A percentile compares a stretch with the other conserved stretches of the same genome.
Evolutionary conservation across 2,113 vertebrate genomes (phyloP).

Genomic region (Limnothrissa miodon): DNA sequence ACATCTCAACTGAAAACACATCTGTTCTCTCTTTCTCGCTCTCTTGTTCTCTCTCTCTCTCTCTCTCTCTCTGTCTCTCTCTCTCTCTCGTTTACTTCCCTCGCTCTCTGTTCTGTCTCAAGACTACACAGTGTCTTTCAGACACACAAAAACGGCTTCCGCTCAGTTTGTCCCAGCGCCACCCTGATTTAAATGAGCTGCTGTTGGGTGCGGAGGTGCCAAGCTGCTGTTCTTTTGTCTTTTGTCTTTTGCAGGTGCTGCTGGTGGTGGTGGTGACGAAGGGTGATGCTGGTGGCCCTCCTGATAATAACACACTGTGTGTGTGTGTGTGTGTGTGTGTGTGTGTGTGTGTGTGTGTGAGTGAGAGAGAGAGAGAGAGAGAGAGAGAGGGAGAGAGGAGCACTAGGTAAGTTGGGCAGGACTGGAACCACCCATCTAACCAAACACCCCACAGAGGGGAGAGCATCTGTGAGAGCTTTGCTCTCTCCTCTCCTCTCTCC

Average conservation of each 20-base stretch:
- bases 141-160: not conserved
- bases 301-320: too few species aligned
- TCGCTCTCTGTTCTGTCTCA: not conserved
- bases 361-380: too few species aligned
- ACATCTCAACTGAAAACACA: conserved; percentile 41
- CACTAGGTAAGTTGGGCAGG: not conserved
- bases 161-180: too few species aligned
- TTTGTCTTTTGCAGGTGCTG: too few species aligned
- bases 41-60: not conserved
- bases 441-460: not conserved
- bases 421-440: not conserved
- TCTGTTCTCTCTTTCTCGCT: conserved; percentile 15
- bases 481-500: not conserved
- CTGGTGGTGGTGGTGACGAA: too few species aligned
- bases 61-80: conserved; percentile 26
- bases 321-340: too few species aligned
- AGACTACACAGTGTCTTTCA: not conserved
- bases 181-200: too few species aligned
- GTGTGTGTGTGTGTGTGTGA: too few species aligned
- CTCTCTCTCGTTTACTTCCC: not conserved
- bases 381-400: not conserved
- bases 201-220: too few species aligned
- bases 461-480: not conserved
- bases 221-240: too few species aligned
- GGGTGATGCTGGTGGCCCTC: too few species aligned